Evolutionary conservation across 2,797 vertebrate species (phyloP), one percentile per base, ranked within the genome.

Genomic region (Neoniphon sammara): DNA sequence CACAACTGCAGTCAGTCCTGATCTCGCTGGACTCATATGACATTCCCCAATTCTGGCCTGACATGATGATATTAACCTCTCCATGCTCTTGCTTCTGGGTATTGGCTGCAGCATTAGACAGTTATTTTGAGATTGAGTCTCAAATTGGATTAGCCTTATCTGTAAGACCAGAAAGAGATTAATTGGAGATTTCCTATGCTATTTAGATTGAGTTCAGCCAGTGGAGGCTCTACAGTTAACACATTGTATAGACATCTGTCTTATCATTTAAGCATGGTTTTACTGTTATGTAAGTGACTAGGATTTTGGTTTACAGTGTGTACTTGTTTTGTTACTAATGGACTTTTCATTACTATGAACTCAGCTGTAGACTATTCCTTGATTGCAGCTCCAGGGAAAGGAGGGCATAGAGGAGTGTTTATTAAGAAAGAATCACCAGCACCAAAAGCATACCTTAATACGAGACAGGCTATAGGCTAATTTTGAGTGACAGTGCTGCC

Each of bases 121-220:
- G 58, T 71, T 83, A 76, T 84, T 81, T 84, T 78, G 44, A 78
- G 65, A 27, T 44, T 14, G 7, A 18, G 39, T 68, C 54, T 81
- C 47, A 60, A 68, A 81, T 65, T 44, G 78, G 71, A 84, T 76
- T 82, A 49, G 47, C 67, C 44, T 49, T 34, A 0, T 73, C 36
- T 44, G 21, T 56, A 6, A 36, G 39, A 73, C 54, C 39, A 65
- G 55, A 72, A 69, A 68, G 20, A 39, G 70, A 82, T 87, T 67
- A 54, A 78, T 77, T 66, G 25, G 64, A 49, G 59, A 78, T 78
- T 66, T 76, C 77, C 64, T 56, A 31, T 54, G 52, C 11, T 63
- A 49, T 61, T 75, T 55, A 44, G 25, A 53, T 18, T 59, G 57
- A 54, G 57, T 27, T 82, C 31, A 74, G 15, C 27, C 36, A 68